Percentiles rank a stretch among this genome's conserved stretches.
phyloP scores from a whole-genome alignment of 2,113 vertebrate genomes.

The Heterotis niloticus region DNA sequence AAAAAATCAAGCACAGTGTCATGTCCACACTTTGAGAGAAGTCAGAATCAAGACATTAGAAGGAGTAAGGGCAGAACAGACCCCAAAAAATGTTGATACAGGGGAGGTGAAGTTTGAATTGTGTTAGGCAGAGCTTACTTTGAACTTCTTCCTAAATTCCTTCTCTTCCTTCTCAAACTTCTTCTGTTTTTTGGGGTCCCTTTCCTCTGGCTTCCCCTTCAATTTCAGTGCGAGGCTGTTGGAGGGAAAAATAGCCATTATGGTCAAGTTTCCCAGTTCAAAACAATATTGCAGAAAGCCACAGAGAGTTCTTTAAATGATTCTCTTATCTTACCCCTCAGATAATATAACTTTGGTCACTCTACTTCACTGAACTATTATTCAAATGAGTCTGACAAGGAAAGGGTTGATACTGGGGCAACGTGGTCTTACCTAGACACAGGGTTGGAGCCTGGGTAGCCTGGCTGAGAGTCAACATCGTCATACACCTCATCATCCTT shows the following conservation, averaged over 20 bases:
- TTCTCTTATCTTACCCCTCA: too few relatives aligned
- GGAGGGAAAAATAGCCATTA: not conserved
- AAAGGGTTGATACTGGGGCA: not conserved
- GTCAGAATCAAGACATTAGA: not conserved
- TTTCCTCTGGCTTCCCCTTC: slow-evolving; percentile 47
- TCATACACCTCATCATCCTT: slow-evolving; percentile 76
- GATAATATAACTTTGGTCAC: too few relatives aligned
- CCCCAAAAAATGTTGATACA: not conserved
- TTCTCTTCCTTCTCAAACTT: slow-evolving; percentile 85
- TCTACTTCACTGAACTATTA: too few relatives aligned
- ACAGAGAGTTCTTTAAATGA: too few relatives aligned
- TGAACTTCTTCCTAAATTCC: slow-evolving; percentile 89
- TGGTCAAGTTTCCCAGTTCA: too few relatives aligned
- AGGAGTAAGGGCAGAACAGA: too few relatives aligned
- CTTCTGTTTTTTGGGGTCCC: slow-evolving; percentile 71
- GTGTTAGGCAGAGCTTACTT: slow-evolving; percentile 58
- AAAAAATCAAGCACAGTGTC: not conserved
- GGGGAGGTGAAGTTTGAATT: not conserved
- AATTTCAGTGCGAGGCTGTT: slow-evolving; percentile 49
- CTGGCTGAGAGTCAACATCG: slow-evolving; percentile 71
- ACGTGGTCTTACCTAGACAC: slow-evolving; percentile 57
- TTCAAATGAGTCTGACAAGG: too few relatives aligned
- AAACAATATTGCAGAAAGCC: too few relatives aligned
- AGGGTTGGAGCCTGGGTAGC: slow-evolving; percentile 53
- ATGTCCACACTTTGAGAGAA: not conserved